Evolutionary conservation across 2,888 invertebrate species (phyloP).

Genomic region (Lasioglossum oenotherae): DNA sequence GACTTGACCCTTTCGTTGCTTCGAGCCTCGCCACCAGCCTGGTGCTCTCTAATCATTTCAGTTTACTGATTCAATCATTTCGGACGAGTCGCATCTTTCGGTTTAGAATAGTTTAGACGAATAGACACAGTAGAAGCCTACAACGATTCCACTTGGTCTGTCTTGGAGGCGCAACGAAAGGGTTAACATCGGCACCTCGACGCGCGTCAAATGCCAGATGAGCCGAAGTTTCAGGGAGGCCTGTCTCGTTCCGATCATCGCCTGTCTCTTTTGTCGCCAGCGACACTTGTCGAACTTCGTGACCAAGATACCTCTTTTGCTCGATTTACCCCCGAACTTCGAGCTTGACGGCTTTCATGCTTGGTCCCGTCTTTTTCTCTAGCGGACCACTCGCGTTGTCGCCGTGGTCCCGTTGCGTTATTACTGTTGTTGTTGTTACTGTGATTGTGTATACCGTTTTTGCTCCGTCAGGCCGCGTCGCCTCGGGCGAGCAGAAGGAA

Average conservation of each 20-base stretch:
- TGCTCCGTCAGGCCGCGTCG: background rate
- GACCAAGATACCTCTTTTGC: conserved; percentile 70
- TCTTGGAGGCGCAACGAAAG: conserved; percentile 32
- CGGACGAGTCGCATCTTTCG: background rate
- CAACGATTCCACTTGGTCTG: background rate
- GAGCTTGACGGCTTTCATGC: conserved; percentile 68
- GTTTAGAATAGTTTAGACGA: background rate
- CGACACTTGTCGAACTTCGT: conserved; percentile 7
- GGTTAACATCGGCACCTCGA: conserved; percentile 26
- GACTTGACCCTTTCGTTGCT: conserved; percentile 54
- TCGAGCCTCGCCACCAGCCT: background rate
- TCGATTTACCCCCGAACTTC: conserved; percentile 65
- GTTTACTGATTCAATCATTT: background rate
- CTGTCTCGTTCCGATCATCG: conserved; percentile 14
- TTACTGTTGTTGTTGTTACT: conserved; percentile 23
- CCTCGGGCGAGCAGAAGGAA: conserved; percentile 1
- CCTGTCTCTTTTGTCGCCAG: background rate
- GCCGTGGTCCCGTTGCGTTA: background rate
- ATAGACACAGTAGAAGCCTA: background rate
- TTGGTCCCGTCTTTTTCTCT: conserved; percentile 53
- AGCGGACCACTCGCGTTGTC: background rate
- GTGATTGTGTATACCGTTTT: background rate
- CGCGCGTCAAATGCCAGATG: conserved; percentile 38
- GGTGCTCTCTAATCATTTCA: background rate
- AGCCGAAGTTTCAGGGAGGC: conserved; percentile 56